Percentiles rank a stretch among this genome's conserved stretches.
Evolutionary conservation across 2,888 invertebrate genomes (phyloP).

Genomic region (Drosophila rellima): DNA sequence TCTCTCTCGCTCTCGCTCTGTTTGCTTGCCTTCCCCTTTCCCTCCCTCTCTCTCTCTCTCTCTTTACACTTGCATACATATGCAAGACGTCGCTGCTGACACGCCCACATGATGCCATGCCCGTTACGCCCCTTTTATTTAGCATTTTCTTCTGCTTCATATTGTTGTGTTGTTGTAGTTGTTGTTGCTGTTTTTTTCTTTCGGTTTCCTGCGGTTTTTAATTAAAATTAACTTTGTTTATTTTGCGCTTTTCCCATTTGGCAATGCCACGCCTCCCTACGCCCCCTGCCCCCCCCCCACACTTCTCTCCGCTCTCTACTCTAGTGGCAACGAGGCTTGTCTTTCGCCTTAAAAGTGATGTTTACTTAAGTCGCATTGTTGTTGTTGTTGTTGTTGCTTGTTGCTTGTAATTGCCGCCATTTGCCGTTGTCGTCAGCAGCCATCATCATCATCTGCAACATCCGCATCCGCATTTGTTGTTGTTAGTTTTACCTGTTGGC

Average conservation of each 20-base stretch:
- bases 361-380: constrained; percentile 63
- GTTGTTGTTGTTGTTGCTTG: constrained; percentile 43
- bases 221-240: constrained; percentile 81
- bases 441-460: constrained; percentile 25
- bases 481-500: constrained; percentile 65
- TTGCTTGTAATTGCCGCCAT: constrained; percentile 79
- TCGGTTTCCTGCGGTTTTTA: constrained; percentile 79
- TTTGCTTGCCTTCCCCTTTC: constrained; percentile 28
- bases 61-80: constrained; percentile 65
- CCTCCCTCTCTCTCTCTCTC: neutral
- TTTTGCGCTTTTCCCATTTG: constrained; percentile 76
- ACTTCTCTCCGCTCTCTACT: neutral
- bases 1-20: neutral
- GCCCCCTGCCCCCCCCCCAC: neutral
- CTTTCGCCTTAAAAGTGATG: constrained; percentile 66
- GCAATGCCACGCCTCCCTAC: constrained; percentile 2
- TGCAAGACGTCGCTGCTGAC: constrained; percentile 54
- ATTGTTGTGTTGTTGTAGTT: constrained; percentile 45
- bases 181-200: constrained; percentile 45
- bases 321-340: constrained; percentile 31
- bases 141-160: constrained; percentile 71
- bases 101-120: constrained; percentile 47
- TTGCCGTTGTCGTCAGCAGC: constrained; percentile 67
- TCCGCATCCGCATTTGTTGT: constrained; percentile 25
- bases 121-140: constrained; percentile 69